A percentile compares a stretch with the other conserved stretches of the same genome.
These are phyloP conservation scores for Silurus glanis DNA, from an alignment of 2,113 vertebrate genomes.

Conservation along the genomic window DNA sequence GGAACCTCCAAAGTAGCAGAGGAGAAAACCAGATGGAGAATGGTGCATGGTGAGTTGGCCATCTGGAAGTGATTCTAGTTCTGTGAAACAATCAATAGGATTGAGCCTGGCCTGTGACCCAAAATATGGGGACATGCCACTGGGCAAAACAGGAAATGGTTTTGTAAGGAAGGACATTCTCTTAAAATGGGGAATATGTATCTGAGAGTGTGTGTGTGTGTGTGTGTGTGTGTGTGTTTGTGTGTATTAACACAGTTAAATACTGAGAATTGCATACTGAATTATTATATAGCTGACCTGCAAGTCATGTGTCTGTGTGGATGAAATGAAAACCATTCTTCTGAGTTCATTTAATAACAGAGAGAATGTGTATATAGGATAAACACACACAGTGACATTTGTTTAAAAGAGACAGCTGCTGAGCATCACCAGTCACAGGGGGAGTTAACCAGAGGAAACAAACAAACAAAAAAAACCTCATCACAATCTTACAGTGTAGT, in stretches of 20 bases:
- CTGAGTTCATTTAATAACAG: not conserved
- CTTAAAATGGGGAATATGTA: not conserved
- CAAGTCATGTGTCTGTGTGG: not conserved
- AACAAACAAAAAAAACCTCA: too few species aligned
- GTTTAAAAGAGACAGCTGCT: conserved; percentile 65
- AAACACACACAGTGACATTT: conserved; percentile 52
- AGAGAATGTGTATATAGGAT: conserved; percentile 4
- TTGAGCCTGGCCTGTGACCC: not conserved
- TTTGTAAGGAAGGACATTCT: not conserved
- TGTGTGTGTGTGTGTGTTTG: conserved; percentile 29
- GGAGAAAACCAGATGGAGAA: conserved; percentile 2
- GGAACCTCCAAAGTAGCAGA: not conserved
- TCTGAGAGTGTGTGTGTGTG: not conserved
- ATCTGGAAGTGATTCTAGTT: conserved; percentile 10
- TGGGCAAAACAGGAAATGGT: not conserved
- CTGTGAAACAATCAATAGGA: not conserved
- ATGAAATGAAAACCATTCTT: not conserved
- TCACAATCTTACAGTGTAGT: too few species aligned
- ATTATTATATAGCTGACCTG: not conserved
- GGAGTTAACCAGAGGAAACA: not conserved
- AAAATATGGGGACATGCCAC: not conserved
- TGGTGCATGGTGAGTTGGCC: not conserved
- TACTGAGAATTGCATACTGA: not conserved
- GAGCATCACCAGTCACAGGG: conserved; percentile 21
- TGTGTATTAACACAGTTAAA: not conserved